phyloP scores from a whole-genome alignment of 64 coral and sea anemone species.

The Stylophora pistillata region DNA sequence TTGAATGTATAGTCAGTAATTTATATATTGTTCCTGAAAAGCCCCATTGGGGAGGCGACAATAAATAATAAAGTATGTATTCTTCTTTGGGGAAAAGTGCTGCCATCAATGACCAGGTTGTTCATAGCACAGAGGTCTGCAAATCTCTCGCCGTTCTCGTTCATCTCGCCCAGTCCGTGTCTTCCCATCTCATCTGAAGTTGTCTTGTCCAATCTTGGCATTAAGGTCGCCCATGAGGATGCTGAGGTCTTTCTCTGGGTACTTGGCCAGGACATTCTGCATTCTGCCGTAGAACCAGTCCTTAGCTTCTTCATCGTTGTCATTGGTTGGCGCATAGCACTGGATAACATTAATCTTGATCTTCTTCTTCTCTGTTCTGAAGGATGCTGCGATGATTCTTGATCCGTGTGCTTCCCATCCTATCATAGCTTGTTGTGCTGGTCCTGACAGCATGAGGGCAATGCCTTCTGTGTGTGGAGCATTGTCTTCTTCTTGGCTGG shows the following conservation, averaged over 20 bases:
- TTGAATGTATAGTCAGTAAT: too few species aligned
- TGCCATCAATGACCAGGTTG: slow-evolving; percentile 25
- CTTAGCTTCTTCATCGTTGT: slow-evolving; percentile 6
- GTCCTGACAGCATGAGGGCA: not conserved
- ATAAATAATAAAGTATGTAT: too few species aligned
- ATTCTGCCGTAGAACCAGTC: slow-evolving; percentile 7
- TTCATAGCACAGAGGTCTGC: slow-evolving; percentile 28
- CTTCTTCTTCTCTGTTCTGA: slow-evolving; percentile 5
- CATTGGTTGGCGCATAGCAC: slow-evolving; percentile 30
- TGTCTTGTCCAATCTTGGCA: slow-evolving; percentile 6
- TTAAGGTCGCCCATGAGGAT: too few species aligned
- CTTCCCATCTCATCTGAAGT: slow-evolving; percentile 9
- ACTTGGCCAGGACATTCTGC: too few species aligned
- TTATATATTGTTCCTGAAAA: too few species aligned
- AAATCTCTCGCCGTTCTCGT: slow-evolving; percentile 13
- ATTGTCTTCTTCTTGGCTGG: not conserved
- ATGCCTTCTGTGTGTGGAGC: not conserved
- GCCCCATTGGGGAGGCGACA: too few species aligned
- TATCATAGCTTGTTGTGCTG: not conserved
- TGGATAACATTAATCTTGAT: not conserved
- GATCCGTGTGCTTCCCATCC: slow-evolving; percentile 9
- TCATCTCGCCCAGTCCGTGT: slow-evolving; percentile 3
- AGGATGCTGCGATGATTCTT: slow-evolving; percentile 25
- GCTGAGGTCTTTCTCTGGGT: too few species aligned
- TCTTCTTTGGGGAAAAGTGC: not conserved